Base-by-base conservation (phyloP, 2,113 vertebrate genomes). In the Hemibagrus wyckioides region DNA sequence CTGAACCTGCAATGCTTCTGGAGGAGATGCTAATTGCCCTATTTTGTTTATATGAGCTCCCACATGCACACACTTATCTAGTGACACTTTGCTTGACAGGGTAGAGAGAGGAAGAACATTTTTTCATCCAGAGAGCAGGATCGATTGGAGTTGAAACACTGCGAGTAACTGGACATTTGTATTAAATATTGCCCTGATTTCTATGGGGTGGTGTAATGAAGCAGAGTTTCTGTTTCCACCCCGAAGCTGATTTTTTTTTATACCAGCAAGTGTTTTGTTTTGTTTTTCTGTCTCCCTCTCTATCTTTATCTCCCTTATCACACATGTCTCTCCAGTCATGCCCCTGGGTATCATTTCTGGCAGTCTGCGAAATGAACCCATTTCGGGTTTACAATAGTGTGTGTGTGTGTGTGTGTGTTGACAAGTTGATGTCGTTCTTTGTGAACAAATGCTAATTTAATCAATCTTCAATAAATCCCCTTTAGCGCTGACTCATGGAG, bases 361-460 rank as follows among this genome's bases (percentile, higher is more conserved):
- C 80, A 76, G 80, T 73, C 44, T 50, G 67, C 41, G 41, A 57
- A 83, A 87, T 61, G 56, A 82, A 75, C 80, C 44, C 39, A 48
- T 75, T 69, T 59, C 30, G 8, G 54, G 52, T 69, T 82, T 28
- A 73, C 54, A 61, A 59, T 28, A n/a, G 30, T 82, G 76, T 71
- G 57, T 84, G 61, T 63, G 85, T 61, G n/a, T 36, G 84, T 80
- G 48, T 71, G 67, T 87, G 80, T 69, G 85, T 91, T 91, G 92
- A 92, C 92, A 92, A 91, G 90, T 92, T 92, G 88, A 89, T 93
- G 90, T 92, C 92, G 93, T 94, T 94, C 94, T 92, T 94, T 96
- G 96, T 95, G 97, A 97, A 97, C 95, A 95, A 97, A 98, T 97
- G 96, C 95, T 98, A 99, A 99, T 98, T 97, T 97, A 98, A 98